These are phyloP conservation scores for Platorchestia sp. DNA, from an alignment of 1,140 invertebrate genomes.

Conservation along the genomic window DNA sequence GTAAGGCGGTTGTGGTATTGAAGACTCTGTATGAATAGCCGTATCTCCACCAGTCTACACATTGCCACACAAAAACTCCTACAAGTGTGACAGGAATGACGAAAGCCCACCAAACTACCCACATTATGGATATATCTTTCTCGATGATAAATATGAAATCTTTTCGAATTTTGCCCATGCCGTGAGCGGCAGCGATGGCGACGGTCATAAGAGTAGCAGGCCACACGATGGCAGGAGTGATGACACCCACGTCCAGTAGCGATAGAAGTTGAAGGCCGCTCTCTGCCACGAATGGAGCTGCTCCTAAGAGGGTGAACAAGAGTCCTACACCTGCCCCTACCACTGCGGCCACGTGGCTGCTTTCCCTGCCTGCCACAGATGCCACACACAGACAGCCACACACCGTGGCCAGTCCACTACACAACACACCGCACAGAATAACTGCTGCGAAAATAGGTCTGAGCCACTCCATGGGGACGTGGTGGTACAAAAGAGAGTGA, in stretches of 20 bases:
- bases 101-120: constrained; percentile 63
- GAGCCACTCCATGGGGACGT: background rate
- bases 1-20: background rate
- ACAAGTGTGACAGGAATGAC: constrained; percentile 61
- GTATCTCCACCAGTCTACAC: constrained; percentile 37
- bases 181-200: constrained; percentile 63
- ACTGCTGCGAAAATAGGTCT: constrained; percentile 5
- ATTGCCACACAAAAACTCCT: constrained; percentile 46
- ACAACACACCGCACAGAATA: background rate
- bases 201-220: constrained; percentile 62
- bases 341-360: background rate
- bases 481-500: constrained; percentile 13
- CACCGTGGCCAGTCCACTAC: constrained; percentile 10
- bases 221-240: constrained; percentile 60
- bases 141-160: constrained; percentile 66
- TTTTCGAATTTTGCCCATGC: constrained; percentile 64
- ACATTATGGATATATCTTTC: constrained; percentile 60
- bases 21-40: background rate
- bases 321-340: constrained; percentile 26
- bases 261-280: constrained; percentile 58
- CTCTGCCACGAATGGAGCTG: constrained; percentile 29
- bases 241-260: constrained; percentile 58
- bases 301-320: constrained; percentile 12
- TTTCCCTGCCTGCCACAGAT: constrained; percentile 11
- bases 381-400: constrained; percentile 8